Evolutionary conservation across 2,113 vertebrate genomes (phyloP).

Genomic region (Crypturellus undulatus): DNA sequence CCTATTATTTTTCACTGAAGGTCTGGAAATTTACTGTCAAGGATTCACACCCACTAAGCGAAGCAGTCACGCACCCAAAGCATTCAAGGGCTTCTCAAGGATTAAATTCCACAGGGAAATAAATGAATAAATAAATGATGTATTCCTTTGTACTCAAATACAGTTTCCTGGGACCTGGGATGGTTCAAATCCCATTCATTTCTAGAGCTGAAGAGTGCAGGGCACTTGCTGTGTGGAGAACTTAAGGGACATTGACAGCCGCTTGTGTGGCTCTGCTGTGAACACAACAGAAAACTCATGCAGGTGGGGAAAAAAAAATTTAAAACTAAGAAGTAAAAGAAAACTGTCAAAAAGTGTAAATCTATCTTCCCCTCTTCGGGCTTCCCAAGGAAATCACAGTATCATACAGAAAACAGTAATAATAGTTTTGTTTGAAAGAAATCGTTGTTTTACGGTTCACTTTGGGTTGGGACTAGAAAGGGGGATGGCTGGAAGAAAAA

Average conservation of each 20-base stretch:
- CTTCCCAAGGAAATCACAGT: background rate
- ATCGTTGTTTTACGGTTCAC: background rate
- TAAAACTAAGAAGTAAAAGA: background rate
- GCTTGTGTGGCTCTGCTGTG: background rate
- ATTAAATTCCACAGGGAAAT: background rate
- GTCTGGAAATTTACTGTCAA: background rate
- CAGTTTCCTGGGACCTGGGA: background rate
- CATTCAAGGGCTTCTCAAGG: background rate
- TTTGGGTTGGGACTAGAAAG: background rate
- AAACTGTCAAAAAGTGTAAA: background rate
- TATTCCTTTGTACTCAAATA: background rate
- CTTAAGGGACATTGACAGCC: rapidly evolving
- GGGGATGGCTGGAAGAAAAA: rapidly evolving
- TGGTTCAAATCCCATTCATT: background rate
- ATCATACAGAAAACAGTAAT: background rate
- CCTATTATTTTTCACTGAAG: background rate
- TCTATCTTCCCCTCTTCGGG: rapidly evolving
- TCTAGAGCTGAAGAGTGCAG: background rate
- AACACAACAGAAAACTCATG: background rate
- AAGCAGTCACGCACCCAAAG: background rate
- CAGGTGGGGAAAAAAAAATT: background rate
- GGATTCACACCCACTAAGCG: background rate
- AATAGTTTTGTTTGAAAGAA: background rate
- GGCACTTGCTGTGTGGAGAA: background rate
- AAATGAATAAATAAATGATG: background rate